A percentile compares a stretch with the other conserved stretches of the same genome.
phyloP scores from a whole-genome alignment of 2,113 vertebrate genomes.

The Pogona vitticeps region DNA sequence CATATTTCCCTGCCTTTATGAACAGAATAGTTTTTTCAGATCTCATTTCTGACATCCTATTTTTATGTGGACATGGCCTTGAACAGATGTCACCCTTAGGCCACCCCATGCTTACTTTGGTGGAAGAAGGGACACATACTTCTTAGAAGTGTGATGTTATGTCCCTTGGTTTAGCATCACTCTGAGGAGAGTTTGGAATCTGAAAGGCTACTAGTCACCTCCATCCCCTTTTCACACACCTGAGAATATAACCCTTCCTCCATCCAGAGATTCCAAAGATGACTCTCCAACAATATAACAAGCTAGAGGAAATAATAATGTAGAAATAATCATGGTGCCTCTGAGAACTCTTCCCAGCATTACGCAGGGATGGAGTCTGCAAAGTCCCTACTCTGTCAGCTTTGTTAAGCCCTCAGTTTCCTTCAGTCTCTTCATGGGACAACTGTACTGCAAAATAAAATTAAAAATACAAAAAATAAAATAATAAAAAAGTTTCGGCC shows the following conservation, averaged over 20 bases:
- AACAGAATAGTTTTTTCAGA: neutral
- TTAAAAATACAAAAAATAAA: no score
- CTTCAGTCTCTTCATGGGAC: neutral
- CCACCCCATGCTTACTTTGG: neutral
- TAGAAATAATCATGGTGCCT: neutral
- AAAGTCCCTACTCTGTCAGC: neutral
- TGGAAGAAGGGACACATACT: no score
- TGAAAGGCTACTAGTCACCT: neutral
- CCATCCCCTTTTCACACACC: neutral
- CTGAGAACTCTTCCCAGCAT: neutral
- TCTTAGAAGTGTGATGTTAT: neutral
- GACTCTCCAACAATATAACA: neutral
- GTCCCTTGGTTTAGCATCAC: neutral
- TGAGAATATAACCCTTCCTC: neutral
- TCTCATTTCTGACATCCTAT: neutral
- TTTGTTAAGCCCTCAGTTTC: neutral
- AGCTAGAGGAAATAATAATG: neutral
- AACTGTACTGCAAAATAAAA: neutral
- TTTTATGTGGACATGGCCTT: neutral
- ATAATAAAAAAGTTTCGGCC: no score
- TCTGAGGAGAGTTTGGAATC: neutral
- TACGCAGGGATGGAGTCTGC: neutral
- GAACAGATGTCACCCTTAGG: neutral
- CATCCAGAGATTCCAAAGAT: neutral
- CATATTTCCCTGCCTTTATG: no score